Base-by-base conservation (phyloP, 2,113 vertebrate species). In the Ardeotis arabs region DNA sequence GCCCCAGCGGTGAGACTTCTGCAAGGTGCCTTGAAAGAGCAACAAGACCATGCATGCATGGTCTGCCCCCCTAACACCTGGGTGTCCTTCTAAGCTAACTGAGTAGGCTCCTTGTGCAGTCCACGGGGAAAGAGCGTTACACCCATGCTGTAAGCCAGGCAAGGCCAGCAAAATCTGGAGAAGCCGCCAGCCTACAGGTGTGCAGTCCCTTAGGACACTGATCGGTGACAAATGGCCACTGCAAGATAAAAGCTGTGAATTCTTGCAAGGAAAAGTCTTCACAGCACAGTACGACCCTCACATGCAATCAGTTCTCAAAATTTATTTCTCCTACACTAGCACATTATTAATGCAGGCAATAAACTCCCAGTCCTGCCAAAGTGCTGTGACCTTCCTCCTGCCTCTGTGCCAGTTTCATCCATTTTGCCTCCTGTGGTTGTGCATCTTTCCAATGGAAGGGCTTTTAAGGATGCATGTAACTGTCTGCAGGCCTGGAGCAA, bases 51-150 rank as follows among this genome's bases (percentile, higher is more conserved):
- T 29, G 10, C 58, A 31, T 3, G 9, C 21, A 13, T 19, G 24
- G 25, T n/a, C 39, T 53, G 22, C 5, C 41, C 13, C 14, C 37
- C 25, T 20, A 33, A 70, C 0, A 1, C 14, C 12, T 49, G 31
- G 11, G 12, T 52, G 49, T 22, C 56, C 12, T 69, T 78, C 16
- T 25, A 35, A 35, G 47, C 13, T 72, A 33, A 18, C 28, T 21
- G 58, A 88, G 45, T 8, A 50, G 52, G 44, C 22, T 84, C 35
- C 64, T 49, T 19, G 35, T 76, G 9, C 10, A 68, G 19, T 25
- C 69, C 41, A 1, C 1, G 1, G 17, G 33, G 22, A 72, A 27
- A 79, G 16, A 1, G 2, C 24, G 17, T 58, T n/a, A 50, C 2
- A 67, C 3, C 12, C 16, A 5, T 2, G 23, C 47, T 50, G 9